These are phyloP conservation scores for Elgonia sp. DNA, from an alignment of 2,888 invertebrate genomes.

Conservation along the genomic window DNA sequence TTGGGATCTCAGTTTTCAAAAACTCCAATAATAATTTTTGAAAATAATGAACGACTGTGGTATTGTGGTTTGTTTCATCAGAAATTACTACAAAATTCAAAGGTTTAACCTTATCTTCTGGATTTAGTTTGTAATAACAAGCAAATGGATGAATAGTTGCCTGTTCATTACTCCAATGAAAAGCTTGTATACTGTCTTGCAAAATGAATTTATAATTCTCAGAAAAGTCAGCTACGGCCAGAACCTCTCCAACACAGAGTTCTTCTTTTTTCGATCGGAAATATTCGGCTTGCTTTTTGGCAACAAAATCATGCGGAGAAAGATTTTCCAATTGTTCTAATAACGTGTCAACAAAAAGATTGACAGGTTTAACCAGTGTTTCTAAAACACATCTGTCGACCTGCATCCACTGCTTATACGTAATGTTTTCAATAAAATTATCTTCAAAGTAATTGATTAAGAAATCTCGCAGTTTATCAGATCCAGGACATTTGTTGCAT, in stretches of 20 bases:
- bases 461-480: slow-evolving; percentile 19
- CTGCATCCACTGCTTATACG: slow-evolving; percentile 14
- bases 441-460: slow-evolving; percentile 24
- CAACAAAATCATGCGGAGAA: slow-evolving; percentile 31
- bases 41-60: slow-evolving; percentile 57
- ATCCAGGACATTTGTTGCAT: slow-evolving; percentile 3
- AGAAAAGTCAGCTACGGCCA: slow-evolving; percentile 40
- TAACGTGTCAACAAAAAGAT: slow-evolving; percentile 18
- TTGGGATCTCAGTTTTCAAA: background rate
- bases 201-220: slow-evolving; percentile 37
- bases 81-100: slow-evolving; percentile 69
- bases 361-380: background rate
- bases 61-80: slow-evolving; percentile 65
- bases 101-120: no score
- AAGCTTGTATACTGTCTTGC: slow-evolving; percentile 28
- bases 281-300: slow-evolving; percentile 20
- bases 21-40: slow-evolving; percentile 26
- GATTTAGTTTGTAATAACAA: slow-evolving; percentile 43
- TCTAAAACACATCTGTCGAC: slow-evolving; percentile 11
- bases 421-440: slow-evolving; percentile 6
- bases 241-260: background rate
- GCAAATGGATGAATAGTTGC: slow-evolving; percentile 73
- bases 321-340: slow-evolving; percentile 19
- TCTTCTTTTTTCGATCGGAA: background rate
- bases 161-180: slow-evolving; percentile 51